Conservation (phyloP, 2,888 invertebrate species). For the Meandrusa payeni region DNA sequence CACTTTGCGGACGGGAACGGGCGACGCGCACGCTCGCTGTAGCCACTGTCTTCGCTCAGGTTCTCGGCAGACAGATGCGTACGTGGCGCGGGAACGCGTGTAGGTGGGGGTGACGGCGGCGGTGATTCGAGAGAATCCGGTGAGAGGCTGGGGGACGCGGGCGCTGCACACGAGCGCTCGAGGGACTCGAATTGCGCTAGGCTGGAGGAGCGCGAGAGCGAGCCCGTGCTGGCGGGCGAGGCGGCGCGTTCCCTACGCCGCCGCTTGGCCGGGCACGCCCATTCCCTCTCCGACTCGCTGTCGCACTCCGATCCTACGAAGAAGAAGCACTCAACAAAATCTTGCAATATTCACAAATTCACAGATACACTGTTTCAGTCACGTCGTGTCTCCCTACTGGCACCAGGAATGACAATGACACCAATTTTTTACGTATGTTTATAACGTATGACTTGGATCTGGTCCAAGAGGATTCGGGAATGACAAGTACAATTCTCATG, state of each 20-base stretch:
- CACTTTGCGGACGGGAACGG: constrained; percentile 54
- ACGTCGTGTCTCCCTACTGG: constrained; percentile 43
- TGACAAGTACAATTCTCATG: constrained; percentile 33
- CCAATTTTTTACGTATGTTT: constrained; percentile 48
- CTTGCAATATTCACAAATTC: constrained; percentile 9
- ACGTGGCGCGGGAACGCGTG: constrained; percentile 52
- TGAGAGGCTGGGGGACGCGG: constrained; percentile 65
- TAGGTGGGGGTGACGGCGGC: constrained; percentile 60
- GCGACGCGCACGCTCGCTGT: constrained; percentile 81
- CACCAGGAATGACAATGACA: constrained; percentile 73
- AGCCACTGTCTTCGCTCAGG: constrained; percentile 90
- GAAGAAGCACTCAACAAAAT: constrained; percentile 30
- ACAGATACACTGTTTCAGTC: constrained; percentile 26
- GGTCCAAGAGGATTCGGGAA: constrained; percentile 32
- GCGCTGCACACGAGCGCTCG: constrained; percentile 81
- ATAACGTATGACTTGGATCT: constrained; percentile 33
- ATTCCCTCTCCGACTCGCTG: constrained; percentile 87
- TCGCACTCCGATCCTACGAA: constrained; percentile 75
- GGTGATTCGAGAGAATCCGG: constrained; percentile 75
- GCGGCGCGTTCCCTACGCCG: constrained; percentile 82
- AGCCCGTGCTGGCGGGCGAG: constrained; percentile 72
- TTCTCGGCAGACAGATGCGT: constrained; percentile 86
- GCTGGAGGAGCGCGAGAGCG: constrained; percentile 89
- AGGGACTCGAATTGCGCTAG: constrained; percentile 92
- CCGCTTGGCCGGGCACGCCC: constrained; percentile 87